Conservation (phyloP, 2,113 vertebrate species). For the Maylandia zebra region DNA sequence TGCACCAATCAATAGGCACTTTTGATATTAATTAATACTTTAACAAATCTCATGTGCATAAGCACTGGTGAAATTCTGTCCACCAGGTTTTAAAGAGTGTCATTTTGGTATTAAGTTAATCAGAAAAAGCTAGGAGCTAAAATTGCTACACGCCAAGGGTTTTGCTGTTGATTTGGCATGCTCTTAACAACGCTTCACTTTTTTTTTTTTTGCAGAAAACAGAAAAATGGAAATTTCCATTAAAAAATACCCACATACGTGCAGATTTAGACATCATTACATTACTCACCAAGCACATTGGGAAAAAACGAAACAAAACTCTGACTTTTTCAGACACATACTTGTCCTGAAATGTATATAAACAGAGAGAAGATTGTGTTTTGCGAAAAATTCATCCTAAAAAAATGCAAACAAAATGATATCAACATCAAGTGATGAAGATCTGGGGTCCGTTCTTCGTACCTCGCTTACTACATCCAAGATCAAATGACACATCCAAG, state of each 20-base stretch:
- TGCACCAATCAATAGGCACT: not conserved
- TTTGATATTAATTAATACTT: not conserved
- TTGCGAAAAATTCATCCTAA: not conserved
- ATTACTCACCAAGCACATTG: not conserved
- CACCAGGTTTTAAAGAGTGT: not conserved
- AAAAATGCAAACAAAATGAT: not conserved
- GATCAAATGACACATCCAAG: too few species aligned
- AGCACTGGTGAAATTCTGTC: not conserved
- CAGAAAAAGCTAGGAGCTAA: not conserved
- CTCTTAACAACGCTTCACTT: not conserved
- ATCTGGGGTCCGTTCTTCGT: too few species aligned
- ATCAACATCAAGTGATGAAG: not conserved
- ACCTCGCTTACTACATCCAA: too few species aligned
- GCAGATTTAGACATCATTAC: not conserved
- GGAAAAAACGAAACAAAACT: accelerated
- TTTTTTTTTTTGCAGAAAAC: not conserved
- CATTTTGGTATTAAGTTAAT: not conserved
- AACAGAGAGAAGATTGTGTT: not conserved
- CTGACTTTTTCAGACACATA: not conserved
- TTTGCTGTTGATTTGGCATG: not conserved
- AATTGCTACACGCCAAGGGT: not conserved
- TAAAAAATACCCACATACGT: not conserved
- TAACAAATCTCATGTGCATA: not conserved
- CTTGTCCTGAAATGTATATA: not conserved
- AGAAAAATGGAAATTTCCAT: not conserved